phyloP scores from a whole-genome alignment of 92 coral and sea anemone genomes.

The Metridium senile region DNA sequence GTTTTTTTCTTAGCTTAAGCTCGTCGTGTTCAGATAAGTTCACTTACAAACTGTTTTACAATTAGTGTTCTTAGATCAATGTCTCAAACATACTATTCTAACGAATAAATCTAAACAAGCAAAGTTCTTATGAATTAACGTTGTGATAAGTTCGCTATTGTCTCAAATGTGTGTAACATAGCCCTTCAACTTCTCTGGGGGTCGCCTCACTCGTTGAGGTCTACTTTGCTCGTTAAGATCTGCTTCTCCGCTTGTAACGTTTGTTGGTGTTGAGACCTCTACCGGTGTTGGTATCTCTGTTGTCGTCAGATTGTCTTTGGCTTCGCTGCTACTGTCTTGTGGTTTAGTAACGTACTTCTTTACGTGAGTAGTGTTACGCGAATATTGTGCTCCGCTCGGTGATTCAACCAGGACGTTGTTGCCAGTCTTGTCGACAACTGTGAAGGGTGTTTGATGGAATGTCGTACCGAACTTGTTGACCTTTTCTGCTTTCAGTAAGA shows the following conservation, averaged over 20 bases:
- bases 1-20: too few species aligned
- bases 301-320: background rate
- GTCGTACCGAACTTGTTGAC: constrained; percentile 36
- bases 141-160: background rate
- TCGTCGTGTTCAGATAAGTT: background rate
- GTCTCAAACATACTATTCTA: background rate
- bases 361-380: constrained; percentile 43
- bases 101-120: background rate
- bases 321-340: background rate
- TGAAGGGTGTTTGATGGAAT: constrained; percentile 36
- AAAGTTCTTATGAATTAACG: background rate
- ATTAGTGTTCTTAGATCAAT: background rate
- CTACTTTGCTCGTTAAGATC: too few species aligned
- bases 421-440: constrained; percentile 40
- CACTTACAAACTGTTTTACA: background rate
- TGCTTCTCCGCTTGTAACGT: background rate
- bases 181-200: constrained; percentile 16
- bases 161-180: constrained; percentile 1
- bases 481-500: constrained; percentile 36
- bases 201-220: constrained; percentile 7
- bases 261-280: background rate
- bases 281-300: background rate
- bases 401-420: constrained; percentile 38
- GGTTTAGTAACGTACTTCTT: constrained; percentile 11
- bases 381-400: constrained; percentile 34